Evolutionary conservation across 2,797 vertebrate genomes (phyloP).

Genomic region (Macrochelys suwanniensis): DNA sequence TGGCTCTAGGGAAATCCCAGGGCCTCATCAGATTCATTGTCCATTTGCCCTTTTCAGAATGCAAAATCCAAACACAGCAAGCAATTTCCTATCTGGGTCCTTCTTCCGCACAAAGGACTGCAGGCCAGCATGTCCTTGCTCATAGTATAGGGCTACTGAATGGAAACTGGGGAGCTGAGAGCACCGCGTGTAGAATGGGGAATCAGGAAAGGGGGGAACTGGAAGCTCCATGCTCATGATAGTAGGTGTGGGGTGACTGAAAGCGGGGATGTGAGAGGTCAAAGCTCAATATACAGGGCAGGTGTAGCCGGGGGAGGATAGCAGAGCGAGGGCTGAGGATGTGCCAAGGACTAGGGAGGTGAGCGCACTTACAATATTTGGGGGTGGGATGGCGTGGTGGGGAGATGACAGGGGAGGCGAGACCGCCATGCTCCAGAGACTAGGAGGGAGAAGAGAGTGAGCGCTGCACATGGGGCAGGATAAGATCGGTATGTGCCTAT

Average conservation of each 20-base stretch:
- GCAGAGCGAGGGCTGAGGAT: not conserved
- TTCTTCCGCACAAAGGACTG: not conserved
- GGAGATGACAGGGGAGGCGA: not conserved
- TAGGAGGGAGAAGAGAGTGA: not conserved
- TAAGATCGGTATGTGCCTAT: too few relatives aligned
- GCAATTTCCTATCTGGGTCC: not conserved
- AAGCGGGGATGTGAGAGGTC: not conserved
- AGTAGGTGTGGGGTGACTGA: not conserved
- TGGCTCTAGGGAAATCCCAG: not conserved
- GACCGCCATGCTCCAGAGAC: not conserved
- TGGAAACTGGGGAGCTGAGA: not conserved
- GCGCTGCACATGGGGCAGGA: not conserved
- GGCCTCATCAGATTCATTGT: not conserved
- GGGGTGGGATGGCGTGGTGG: not conserved
- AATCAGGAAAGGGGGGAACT: not conserved
- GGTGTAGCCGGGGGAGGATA: not conserved
- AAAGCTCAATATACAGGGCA: not conserved
- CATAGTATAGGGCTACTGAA: not conserved
- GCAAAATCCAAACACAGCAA: slow-evolving; percentile 2
- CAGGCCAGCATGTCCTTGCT: not conserved
- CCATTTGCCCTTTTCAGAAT: not conserved
- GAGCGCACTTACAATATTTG: not conserved
- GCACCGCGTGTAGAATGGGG: fast-evolving
- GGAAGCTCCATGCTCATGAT: not conserved
- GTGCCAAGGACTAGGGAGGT: not conserved